phyloP scores from a whole-genome alignment of 2,888 invertebrate species.

The Automeris io region DNA sequence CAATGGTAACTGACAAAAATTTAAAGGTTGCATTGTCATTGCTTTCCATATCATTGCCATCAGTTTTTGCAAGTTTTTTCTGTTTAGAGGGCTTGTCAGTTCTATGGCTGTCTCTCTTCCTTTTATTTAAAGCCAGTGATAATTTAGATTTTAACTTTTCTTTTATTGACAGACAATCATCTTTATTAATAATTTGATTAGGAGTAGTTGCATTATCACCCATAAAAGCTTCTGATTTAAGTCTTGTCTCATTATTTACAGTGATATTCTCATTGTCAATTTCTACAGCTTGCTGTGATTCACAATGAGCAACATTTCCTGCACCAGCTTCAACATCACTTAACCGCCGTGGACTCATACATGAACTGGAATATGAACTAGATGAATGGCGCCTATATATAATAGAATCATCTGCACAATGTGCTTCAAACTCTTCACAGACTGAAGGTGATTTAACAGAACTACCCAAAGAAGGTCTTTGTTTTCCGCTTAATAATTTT shows the following conservation, averaged over 20 bases:
- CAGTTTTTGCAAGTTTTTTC: conserved; percentile 38
- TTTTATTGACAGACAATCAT: conserved; percentile 63
- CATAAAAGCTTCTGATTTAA: conserved; percentile 29
- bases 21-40: conserved; percentile 30
- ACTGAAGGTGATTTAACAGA: conserved; percentile 75
- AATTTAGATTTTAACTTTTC: conserved; percentile 65
- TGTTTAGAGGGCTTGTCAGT: conserved; percentile 52
- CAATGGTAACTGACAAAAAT: conserved; percentile 45
- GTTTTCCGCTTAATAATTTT: conserved; percentile 50
- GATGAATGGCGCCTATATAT: conserved; percentile 90
- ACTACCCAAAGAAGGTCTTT: conserved; percentile 51
- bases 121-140: conserved; percentile 60
- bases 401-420: conserved; percentile 85
- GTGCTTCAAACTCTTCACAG: conserved; percentile 78
- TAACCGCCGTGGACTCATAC: conserved; percentile 79
- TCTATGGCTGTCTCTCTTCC: conserved; percentile 54
- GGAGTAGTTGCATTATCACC: conserved; percentile 25
- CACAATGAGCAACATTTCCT: conserved; percentile 24
- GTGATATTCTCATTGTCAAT: conserved; percentile 16
- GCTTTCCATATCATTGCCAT: conserved; percentile 7
- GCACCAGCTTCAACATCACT: conserved; percentile 63
- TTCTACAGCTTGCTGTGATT: conserved; percentile 25
- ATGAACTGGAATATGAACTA: conserved; percentile 86
- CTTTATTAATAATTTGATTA: conserved; percentile 55
- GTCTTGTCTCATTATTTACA: conserved; percentile 5